Evolutionary conservation across 1,140 invertebrate genomes (phyloP).

Genomic region (Globodera rostochiensis): DNA sequence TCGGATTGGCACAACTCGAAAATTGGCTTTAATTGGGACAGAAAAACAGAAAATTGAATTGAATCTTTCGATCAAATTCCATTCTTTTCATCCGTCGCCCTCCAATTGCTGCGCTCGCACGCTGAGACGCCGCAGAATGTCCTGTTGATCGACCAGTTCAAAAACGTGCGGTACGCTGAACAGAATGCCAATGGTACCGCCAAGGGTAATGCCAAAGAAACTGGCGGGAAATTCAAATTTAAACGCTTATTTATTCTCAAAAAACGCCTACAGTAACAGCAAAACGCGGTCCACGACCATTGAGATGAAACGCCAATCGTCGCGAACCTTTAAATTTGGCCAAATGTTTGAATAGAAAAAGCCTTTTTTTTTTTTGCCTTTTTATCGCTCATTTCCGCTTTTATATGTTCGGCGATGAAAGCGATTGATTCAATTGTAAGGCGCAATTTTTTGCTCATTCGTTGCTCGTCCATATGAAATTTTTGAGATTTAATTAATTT

Average conservation of each 20-base stretch:
- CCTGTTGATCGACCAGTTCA: constrained; percentile 95
- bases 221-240: too few relatives aligned
- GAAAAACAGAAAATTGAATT: too few relatives aligned
- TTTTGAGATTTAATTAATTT: too few relatives aligned
- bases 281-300: constrained; percentile 72
- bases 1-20: too few relatives aligned
- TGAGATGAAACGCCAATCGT: constrained; percentile 99
- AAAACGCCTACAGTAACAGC: constrained; percentile 73
- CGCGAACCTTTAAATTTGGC: constrained; percentile 76
- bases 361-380: constrained; percentile 71
- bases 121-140: constrained; percentile 86
- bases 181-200: constrained; percentile 89
- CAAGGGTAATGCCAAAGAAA: constrained; percentile 95
- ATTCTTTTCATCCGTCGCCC: neutral
- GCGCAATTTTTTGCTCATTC: constrained; percentile 51
- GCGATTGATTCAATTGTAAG: constrained; percentile 68
- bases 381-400: constrained; percentile 74
- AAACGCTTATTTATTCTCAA: too few relatives aligned
- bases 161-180: constrained; percentile 99
- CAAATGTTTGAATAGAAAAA: neutral
- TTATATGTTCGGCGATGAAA: constrained; percentile 69
- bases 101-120: constrained; percentile 25
- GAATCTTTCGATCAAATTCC: neutral
- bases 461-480: constrained; percentile 54
- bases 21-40: too few relatives aligned